Percentiles rank a stretch among this genome's conserved stretches.
These are phyloP conservation scores for Drusus annulatus DNA, from an alignment of 1,140 invertebrate species.

Conservation along the genomic window DNA sequence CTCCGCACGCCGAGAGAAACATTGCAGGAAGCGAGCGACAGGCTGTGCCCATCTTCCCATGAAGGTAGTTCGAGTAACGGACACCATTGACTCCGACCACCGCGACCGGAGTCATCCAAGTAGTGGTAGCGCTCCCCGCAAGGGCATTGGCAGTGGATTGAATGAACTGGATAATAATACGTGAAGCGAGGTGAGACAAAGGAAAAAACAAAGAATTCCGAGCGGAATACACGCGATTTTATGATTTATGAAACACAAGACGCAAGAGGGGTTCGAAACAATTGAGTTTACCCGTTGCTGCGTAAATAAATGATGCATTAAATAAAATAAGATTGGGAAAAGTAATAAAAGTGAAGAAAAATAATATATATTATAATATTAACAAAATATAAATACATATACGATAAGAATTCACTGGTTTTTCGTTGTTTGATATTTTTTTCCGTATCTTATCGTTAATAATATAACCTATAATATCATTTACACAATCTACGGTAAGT, in stretches of 20 bases:
- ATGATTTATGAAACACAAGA: neutral
- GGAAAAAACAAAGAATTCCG: neutral
- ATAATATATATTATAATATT: too few relatives aligned
- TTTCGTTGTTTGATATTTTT: too few relatives aligned
- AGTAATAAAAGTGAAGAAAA: too few relatives aligned
- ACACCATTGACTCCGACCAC: slow-evolving; percentile 32
- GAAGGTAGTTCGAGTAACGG: slow-evolving; percentile 55
- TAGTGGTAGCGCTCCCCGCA: neutral
- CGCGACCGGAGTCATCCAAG: neutral
- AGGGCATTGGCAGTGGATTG: slow-evolving; percentile 19
- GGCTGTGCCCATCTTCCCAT: slow-evolving; percentile 50
- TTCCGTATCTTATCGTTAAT: too few relatives aligned
- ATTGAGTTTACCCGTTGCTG: too few relatives aligned
- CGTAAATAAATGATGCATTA: too few relatives aligned
- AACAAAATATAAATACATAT: too few relatives aligned
- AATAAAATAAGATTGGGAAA: too few relatives aligned
- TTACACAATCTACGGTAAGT: too few relatives aligned
- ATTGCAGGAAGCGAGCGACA: slow-evolving; percentile 22
- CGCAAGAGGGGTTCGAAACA: too few relatives aligned
- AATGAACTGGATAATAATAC: slow-evolving; percentile 1
- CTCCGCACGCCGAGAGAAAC: neutral
- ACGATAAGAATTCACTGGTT: too few relatives aligned
- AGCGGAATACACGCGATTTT: neutral
- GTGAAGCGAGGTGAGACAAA: neutral
- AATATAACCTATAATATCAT: too few relatives aligned